Evolutionary conservation across 1,140 invertebrate species (phyloP), one percentile per base, ranked within the genome.

Genomic region (Tachypleus tridentatus): DNA sequence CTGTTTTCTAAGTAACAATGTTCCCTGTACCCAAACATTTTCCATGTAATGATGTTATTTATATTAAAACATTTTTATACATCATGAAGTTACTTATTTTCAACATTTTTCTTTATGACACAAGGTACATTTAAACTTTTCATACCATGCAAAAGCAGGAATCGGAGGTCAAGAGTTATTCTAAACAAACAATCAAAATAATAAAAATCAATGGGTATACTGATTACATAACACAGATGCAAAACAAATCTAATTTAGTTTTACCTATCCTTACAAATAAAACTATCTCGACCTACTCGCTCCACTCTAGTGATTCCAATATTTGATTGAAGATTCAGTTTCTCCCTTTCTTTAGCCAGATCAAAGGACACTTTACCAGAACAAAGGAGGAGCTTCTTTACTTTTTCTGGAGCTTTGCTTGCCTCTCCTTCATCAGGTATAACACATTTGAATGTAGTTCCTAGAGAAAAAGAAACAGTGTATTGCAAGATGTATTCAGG

Each of bases 351-450:
- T 74, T 97, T 96, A 51, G 86, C 82, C 71, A 99, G 76, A 75
- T 99, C 97, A 77, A 97, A 99, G 77, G 93, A 99, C 3, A 98
- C 87, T 77, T 97, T 97, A 58, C 96, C 93, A 5, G 88, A 86
- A 77, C 94, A 97, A 82, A 98, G 96, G 3, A 97, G 76, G 0
- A 97, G 67, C 74, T 91, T 90, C 75, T 91, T 87, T 0, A 97
- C 95, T 56, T 75, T 79, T 6, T 77, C 76, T 0, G 89, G 79
- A 74, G 87, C 87, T 57, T 90, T 69, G 29, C 80, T 72, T 2
- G 89, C 87, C 0, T 79, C 71, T 0, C 89, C 89, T 48, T 80
- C 78, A 47, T 97, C 93, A 5, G 91, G 87, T 64, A 95, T 92
- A 54, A 96, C 72, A 72, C 88, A 83, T 64, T 74, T 61, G 69